These are phyloP conservation scores for Echiichthys vipera DNA, from an alignment of 2,797 vertebrate species.

Conservation along the genomic window DNA sequence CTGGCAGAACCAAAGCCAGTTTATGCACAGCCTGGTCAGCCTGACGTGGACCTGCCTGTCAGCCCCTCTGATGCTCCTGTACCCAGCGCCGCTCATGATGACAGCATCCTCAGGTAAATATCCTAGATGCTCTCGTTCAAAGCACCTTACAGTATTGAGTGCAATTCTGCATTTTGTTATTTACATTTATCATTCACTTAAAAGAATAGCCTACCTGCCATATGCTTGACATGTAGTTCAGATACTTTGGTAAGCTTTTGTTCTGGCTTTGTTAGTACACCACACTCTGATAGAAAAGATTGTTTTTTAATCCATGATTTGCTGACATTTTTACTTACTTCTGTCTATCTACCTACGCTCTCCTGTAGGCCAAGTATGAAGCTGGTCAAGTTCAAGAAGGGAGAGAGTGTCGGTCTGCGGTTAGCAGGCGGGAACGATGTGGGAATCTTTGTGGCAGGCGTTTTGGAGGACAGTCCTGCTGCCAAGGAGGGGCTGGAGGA, in stretches of 20 bases:
- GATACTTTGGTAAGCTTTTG: slow-evolving; percentile 1
- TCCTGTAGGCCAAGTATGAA: slow-evolving; percentile 95
- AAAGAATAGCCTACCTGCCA: not conserved
- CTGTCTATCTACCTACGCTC: slow-evolving; percentile 29
- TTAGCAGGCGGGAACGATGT: slow-evolving; percentile 97
- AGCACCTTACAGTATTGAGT: not conserved
- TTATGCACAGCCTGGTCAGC: slow-evolving; percentile 96
- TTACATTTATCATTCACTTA: not conserved
- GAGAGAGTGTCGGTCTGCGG: slow-evolving; percentile 95
- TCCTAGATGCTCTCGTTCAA: not conserved
- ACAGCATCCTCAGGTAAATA: slow-evolving; percentile 93
- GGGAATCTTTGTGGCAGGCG: slow-evolving; percentile 97
- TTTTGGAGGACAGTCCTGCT: slow-evolving; percentile 96
- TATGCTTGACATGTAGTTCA: not conserved
- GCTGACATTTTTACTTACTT: slow-evolving; percentile 22
- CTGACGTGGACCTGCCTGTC: slow-evolving; percentile 97
- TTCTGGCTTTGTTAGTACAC: slow-evolving; percentile 1
- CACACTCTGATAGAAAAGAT: slow-evolving; percentile 2
- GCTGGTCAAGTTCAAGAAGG: slow-evolving; percentile 98
- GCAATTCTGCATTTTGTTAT: not conserved
- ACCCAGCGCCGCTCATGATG: slow-evolving; percentile 92
- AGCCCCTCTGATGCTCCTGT: slow-evolving; percentile 96
- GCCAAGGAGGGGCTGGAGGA: slow-evolving; percentile 98
- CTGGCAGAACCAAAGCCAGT: slow-evolving; percentile 95
- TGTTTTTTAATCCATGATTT: slow-evolving; percentile 26